Evolutionary conservation across 1,140 invertebrate species (phyloP).

Genomic region (Aphaenogaster rudis): DNA sequence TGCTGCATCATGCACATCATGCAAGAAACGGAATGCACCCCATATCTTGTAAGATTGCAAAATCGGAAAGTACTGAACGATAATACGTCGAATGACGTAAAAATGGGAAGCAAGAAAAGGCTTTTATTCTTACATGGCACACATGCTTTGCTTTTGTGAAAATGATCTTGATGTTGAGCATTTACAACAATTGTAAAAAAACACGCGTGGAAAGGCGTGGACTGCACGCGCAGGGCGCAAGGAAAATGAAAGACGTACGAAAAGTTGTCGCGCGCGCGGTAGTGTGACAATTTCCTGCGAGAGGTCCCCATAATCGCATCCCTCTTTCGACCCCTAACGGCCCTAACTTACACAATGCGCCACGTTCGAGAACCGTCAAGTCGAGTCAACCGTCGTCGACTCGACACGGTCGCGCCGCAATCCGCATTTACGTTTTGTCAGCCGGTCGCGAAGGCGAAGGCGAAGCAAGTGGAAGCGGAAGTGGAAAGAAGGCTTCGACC

Average conservation of each 20-base stretch:
- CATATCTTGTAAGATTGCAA: no score
- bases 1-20: no score
- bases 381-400: neutral
- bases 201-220: no score
- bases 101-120: no score
- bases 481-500: neutral
- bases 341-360: no score
- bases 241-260: neutral
- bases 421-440: slow-evolving; percentile 30
- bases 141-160: no score
- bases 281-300: neutral
- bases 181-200: no score
- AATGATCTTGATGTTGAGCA: no score
- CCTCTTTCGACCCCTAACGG: neutral
- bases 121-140: no score
- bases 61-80: neutral
- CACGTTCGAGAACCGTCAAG: neutral
- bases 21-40: no score
- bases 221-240: no score
- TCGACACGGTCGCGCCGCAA: neutral
- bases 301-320: neutral
- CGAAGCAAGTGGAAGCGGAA: no score
- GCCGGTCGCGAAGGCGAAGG: neutral
- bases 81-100: neutral
- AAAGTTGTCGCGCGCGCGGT: neutral